These are phyloP conservation scores for Toxotes jaculatrix DNA, from an alignment of 2,113 vertebrate genomes.

Conservation along the genomic window DNA sequence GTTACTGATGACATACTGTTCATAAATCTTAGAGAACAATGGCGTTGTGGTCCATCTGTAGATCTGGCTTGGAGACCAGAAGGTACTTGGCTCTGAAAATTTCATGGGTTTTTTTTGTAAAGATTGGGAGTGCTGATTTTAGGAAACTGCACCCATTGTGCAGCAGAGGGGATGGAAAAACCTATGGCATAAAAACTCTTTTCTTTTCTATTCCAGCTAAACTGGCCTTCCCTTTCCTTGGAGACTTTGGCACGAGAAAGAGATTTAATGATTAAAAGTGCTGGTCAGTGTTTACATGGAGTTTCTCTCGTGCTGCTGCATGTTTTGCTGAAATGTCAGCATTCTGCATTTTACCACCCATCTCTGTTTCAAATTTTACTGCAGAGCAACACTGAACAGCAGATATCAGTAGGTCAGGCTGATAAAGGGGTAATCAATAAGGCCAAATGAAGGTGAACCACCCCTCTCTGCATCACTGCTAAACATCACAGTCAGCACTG, in stretches of 20 bases:
- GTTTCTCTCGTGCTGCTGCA: not conserved
- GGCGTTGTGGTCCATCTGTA: conserved; percentile 12
- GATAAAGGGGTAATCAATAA: conserved; percentile 59
- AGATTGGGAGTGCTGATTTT: conserved; percentile 60
- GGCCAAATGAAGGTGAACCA: conserved; percentile 56
- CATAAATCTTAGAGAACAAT: conserved; percentile 61
- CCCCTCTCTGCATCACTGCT: conserved; percentile 37
- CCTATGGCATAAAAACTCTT: conserved; percentile 28
- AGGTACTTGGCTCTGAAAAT: conserved; percentile 42
- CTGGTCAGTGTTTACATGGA: conserved; percentile 25
- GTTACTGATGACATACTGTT: conserved; percentile 36
- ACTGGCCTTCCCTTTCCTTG: conserved; percentile 32
- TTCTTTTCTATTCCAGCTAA: conserved; percentile 33
- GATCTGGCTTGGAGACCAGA: conserved; percentile 51
- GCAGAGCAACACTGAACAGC: conserved; percentile 18
- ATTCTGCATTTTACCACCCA: not conserved
- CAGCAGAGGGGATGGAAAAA: conserved; percentile 55
- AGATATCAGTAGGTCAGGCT: not conserved
- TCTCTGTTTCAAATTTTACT: conserved; percentile 2
- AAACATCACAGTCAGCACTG: conserved; percentile 45
- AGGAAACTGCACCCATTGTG: conserved; percentile 57
- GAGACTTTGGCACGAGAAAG: conserved; percentile 46
- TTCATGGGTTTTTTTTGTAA: conserved; percentile 27
- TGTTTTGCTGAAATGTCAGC: conserved; percentile 2
- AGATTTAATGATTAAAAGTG: conserved; percentile 50